Percentiles rank a stretch among this genome's conserved stretches.
These are phyloP conservation scores for Ariolimax columbianus DNA, from an alignment of 2,888 invertebrate genomes.

Conservation along the genomic window DNA sequence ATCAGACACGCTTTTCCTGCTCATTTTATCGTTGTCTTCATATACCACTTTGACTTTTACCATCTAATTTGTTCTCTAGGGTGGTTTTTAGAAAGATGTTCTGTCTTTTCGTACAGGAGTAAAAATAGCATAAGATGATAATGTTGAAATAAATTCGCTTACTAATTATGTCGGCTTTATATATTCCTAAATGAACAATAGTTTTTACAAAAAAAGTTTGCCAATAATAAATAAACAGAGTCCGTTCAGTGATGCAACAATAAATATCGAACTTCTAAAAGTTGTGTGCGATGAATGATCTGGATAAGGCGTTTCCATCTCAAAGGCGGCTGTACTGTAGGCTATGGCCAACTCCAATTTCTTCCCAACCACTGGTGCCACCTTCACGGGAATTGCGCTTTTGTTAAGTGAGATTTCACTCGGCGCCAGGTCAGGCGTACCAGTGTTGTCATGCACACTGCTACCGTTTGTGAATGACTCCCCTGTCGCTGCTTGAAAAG, in stretches of 20 bases:
- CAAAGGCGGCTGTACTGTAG: constrained; percentile 5
- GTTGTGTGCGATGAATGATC: neutral
- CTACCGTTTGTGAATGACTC: neutral
- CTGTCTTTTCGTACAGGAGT: too few species aligned
- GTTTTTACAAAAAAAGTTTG: neutral
- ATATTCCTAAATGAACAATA: too few species aligned
- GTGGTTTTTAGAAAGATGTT: too few species aligned
- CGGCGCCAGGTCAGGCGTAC: neutral
- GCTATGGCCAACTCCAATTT: neutral
- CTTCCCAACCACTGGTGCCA: neutral
- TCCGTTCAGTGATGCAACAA: neutral
- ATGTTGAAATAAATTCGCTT: too few species aligned
- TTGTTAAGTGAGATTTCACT: neutral
- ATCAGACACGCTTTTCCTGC: too few species aligned
- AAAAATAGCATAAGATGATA: too few species aligned
- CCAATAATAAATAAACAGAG: neutral
- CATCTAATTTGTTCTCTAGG: too few species aligned
- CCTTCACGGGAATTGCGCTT: neutral
- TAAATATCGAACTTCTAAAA: neutral
- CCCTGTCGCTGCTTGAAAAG: neutral
- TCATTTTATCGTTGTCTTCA: too few species aligned
- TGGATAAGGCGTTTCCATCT: neutral
- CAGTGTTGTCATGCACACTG: neutral
- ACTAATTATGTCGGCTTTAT: too few species aligned
- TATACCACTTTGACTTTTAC: too few species aligned